Percentiles rank a stretch among this genome's conserved stretches.
These are phyloP conservation scores for Palythoa grandis DNA, from an alignment of 92 coral and sea anemone genomes.

Conservation along the genomic window DNA sequence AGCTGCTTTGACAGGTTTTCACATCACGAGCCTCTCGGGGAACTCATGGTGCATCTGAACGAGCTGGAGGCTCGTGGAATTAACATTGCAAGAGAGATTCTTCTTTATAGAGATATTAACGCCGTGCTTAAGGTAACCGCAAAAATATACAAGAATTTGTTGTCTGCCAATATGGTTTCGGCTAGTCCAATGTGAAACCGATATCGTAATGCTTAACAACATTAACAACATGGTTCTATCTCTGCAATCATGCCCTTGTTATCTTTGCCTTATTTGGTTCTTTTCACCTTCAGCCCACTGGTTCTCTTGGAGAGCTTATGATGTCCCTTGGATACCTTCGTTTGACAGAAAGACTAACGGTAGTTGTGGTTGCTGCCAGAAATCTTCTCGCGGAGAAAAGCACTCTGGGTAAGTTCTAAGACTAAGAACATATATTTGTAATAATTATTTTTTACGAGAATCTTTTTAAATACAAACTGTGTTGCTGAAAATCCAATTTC, in stretches of 20 bases:
- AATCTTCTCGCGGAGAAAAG: slow-evolving; percentile 56
- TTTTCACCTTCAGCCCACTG: slow-evolving; percentile 47
- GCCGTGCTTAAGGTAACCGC: slow-evolving; percentile 54
- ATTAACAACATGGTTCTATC: no score
- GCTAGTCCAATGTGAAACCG: no score
- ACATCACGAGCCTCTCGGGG: slow-evolving; percentile 90
- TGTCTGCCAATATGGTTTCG: background rate
- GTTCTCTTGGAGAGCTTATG: slow-evolving; percentile 84
- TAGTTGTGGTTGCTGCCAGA: slow-evolving; percentile 77
- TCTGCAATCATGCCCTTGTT: no score
- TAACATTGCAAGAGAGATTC: slow-evolving; percentile 78
- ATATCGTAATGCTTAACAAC: no score
- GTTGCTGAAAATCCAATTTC: no score
- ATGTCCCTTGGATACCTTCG: slow-evolving; percentile 94
- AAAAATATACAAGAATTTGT: background rate
- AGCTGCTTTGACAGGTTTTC: slow-evolving; percentile 93
- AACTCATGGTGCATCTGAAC: slow-evolving; percentile 71
- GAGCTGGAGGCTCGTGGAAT: slow-evolving; percentile 90
- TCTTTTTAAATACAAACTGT: background rate
- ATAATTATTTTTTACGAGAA: background rate
- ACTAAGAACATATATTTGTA: background rate
- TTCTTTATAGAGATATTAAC: slow-evolving; percentile 44
- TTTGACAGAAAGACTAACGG: slow-evolving; percentile 87
- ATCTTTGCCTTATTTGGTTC: background rate
- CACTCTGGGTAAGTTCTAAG: slow-evolving; percentile 49